Base-by-base conservation (phyloP, 2,797 vertebrate species). In the Pseudomugil tenellus region DNA sequence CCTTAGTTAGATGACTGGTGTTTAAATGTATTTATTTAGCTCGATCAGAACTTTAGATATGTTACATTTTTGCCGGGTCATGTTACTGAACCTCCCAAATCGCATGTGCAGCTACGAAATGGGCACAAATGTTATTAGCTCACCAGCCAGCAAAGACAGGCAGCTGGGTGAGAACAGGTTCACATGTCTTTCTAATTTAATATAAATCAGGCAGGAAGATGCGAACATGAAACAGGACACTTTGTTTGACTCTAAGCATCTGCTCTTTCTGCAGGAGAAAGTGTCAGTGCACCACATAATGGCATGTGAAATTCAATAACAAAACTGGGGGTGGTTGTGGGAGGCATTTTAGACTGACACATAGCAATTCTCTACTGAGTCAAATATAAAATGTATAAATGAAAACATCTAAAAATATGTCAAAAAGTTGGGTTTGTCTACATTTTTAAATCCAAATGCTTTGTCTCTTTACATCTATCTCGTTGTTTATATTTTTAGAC, bases 151-250 rank as follows among this genome's bases (percentile, higher is more conserved):
- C 37, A 58, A 58, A 17, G n/a, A 28, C 19, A 16, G 60, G 72
- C 86, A 91, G 85, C 85, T 91, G 80, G 76, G 12, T 1, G 34
- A 75, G 58, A 29, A 70, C 58, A 43, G 63, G 60, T 65, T 84
- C 74, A 46, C 34, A 63, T 80, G 66, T 88, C 78, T 19, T 4
- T 71, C 72, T 89, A 87, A 92, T 91, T 74, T 57, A 81, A 92
- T 92, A 65, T 55, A 68, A 60, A 39, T 70, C 72, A 61, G 57
- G 41, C 70, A 58, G 64, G 73, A 59, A 60, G 54, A 83, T 73
- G 83, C 75, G 72, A 84, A 83, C 76, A 54, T 71, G 86, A 52
- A 89, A 90, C 85, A 63, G 85, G 76, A 90, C 46, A 86, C 74
- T 70, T 76, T 65, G 76, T 79, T 81, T 46, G 67, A 73, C 73